Conservation (phyloP, 2,113 vertebrate species). For the Piprites chloris region DNA sequence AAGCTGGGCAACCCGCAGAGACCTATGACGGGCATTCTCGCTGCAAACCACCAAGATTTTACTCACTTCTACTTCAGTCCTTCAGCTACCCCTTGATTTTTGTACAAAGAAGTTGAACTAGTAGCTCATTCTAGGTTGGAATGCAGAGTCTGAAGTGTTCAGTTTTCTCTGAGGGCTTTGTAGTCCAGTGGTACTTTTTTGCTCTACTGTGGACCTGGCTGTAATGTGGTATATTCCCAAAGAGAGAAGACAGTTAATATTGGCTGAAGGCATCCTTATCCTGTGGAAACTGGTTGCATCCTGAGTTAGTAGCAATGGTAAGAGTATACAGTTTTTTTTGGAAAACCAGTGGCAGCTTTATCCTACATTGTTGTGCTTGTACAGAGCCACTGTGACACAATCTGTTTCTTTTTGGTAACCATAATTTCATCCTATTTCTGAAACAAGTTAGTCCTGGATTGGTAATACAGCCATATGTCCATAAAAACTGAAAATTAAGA, state of each 20-base stretch:
- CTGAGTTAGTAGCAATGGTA: not conserved
- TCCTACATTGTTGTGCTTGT: not conserved
- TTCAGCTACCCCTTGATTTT: not conserved
- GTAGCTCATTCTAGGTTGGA: not conserved
- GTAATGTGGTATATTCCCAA: not conserved
- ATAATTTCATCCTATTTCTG: not conserved
- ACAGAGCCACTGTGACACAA: not conserved
- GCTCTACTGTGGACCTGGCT: not conserved
- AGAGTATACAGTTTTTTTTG: not conserved
- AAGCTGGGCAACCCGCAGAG: not conserved
- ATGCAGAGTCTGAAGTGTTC: not conserved
- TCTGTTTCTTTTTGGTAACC: not conserved
- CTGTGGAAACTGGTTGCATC: not conserved
- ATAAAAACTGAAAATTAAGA: not conserved
- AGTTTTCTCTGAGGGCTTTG: not conserved
- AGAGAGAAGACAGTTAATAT: not conserved
- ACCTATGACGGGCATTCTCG: rapidly evolving
- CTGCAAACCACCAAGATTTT: not conserved
- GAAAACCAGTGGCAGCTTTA: not conserved
- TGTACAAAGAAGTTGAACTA: not conserved
- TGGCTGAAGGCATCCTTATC: not conserved
- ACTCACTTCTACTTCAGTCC: not conserved
- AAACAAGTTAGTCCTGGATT: not conserved
- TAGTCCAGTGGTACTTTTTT: not conserved
- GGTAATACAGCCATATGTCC: not conserved